A percentile compares a stretch with the other conserved stretches of the same genome.
phyloP scores from a whole-genome alignment of 1,140 invertebrate genomes.

The Coelopa frigida region DNA sequence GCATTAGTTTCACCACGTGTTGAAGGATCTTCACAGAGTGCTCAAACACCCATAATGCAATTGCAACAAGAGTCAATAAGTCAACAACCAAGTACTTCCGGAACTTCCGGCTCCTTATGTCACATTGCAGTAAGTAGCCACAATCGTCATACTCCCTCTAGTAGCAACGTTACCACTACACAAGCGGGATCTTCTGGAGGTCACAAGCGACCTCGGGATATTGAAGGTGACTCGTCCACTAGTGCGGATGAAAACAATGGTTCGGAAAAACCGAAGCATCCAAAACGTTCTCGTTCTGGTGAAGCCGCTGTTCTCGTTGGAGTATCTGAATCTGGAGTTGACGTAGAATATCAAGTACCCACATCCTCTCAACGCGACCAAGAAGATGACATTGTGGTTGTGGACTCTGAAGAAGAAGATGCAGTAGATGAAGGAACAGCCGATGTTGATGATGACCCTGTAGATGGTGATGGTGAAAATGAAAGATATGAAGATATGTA shows the following conservation, averaged over 20 bases:
- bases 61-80: constrained; percentile 46
- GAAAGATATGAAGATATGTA: constrained; percentile 53
- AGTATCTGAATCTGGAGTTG: constrained; percentile 51
- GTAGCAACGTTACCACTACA: constrained; percentile 56
- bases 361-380: constrained; percentile 75
- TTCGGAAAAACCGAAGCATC: constrained; percentile 42
- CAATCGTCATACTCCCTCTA: constrained; percentile 50
- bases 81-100: constrained; percentile 43
- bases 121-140: constrained; percentile 46
- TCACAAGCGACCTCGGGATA: constrained; percentile 51
- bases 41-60: constrained; percentile 29
- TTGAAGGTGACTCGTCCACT: constrained; percentile 51
- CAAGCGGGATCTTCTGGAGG: constrained; percentile 46
- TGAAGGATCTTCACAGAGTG: constrained; percentile 46
- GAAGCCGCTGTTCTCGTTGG: constrained; percentile 32
- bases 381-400: constrained; percentile 70
- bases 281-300: constrained; percentile 39
- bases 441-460: constrained; percentile 36
- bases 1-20: constrained; percentile 66
- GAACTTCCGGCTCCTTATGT: constrained; percentile 33
- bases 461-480: constrained; percentile 48
- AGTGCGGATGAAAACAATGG: constrained; percentile 48
- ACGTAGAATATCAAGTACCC: constrained; percentile 69
- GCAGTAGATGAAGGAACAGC: constrained; percentile 50
- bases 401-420: constrained; percentile 52